Evolutionary conservation across 2,113 vertebrate species (phyloP).

Genomic region (Pachyramphus minor): DNA sequence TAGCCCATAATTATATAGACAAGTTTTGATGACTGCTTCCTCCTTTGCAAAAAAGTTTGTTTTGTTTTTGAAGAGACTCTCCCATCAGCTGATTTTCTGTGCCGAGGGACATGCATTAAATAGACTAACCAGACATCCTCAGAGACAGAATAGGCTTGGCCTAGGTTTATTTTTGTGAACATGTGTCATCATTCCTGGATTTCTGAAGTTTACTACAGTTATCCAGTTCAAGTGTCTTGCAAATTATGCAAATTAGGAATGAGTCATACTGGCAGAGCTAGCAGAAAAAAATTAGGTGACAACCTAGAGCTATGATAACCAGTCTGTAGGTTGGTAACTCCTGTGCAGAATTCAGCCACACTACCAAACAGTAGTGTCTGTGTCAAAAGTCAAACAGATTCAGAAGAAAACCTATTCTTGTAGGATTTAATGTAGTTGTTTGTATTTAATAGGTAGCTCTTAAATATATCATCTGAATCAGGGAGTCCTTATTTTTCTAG

Average conservation of each 20-base stretch:
- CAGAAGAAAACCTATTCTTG: not conserved
- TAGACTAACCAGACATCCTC: not conserved
- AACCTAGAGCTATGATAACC: not conserved
- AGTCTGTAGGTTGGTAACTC: not conserved
- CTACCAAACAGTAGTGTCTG: not conserved
- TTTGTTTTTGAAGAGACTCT: not conserved
- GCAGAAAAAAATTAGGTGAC: not conserved
- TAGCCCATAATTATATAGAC: not conserved
- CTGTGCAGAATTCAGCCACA: not conserved
- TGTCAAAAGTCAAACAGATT: not conserved
- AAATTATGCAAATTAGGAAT: not conserved
- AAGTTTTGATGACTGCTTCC: not conserved
- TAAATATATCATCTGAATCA: not conserved
- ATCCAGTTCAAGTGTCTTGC: not conserved
- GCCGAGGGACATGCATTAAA: not conserved
- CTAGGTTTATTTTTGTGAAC: not conserved
- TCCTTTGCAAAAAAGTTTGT: not conserved
- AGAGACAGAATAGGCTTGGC: not conserved
- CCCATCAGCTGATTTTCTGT: not conserved
- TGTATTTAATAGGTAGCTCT: not conserved
- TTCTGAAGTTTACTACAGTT: not conserved
- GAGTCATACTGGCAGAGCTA: not conserved
- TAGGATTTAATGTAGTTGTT: not conserved
- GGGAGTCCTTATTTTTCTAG: not conserved
- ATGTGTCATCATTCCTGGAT: not conserved